Base-by-base conservation (phyloP, 2,113 vertebrate genomes). In the Physeter macrocephalus region DNA sequence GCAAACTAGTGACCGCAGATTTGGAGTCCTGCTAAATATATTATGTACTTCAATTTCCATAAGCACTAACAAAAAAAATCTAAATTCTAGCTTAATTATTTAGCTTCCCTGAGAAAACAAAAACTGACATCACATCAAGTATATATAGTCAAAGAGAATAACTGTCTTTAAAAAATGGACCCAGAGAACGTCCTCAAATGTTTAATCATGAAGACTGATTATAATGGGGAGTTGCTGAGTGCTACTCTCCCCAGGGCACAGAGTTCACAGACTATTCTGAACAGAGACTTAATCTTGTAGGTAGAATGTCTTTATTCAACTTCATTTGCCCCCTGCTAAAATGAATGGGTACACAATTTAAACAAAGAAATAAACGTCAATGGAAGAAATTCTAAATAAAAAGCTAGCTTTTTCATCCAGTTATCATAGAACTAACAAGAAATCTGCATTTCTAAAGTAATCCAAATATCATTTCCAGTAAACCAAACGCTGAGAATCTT, bases 401-500 rank as follows among this genome's bases (percentile, higher is more conserved):
- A 64, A 93, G 46, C 66, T 15, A 59, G 23, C 23, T 88, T 59
- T 64, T 29, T 92, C 49, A 36, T 17, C 14, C 36, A 39, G 9
- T 49, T 86, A 39, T 62, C 74, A 64, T 21, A 85, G n/a, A 80
- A 67, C 41, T 75, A 86, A 66, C 27, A 27, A 86, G 80, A 84
- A 93, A 49, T 75, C 25, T 80, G 25, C 52, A 71, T 87, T 52
- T 92, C 46, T 67, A 36, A 83, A 46, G 14, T 43, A 67, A 92
- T 46, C 43, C 52, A 54, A 69, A 66, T 15, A 69, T 82, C 54
- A 46, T 39, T 52, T 9, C 43, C 25, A 31, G 25, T 36, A 67
- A 95, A 74, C 8, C 14, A 88, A 75, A 93, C 20, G 29, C 59
- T 34, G 39, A 62, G 39, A 46, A 92, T 85, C 82, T 91, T 31